These are phyloP conservation scores for Acipenser oxyrinchus DNA, from an alignment of 2,797 vertebrate species.

Conservation along the genomic window DNA sequence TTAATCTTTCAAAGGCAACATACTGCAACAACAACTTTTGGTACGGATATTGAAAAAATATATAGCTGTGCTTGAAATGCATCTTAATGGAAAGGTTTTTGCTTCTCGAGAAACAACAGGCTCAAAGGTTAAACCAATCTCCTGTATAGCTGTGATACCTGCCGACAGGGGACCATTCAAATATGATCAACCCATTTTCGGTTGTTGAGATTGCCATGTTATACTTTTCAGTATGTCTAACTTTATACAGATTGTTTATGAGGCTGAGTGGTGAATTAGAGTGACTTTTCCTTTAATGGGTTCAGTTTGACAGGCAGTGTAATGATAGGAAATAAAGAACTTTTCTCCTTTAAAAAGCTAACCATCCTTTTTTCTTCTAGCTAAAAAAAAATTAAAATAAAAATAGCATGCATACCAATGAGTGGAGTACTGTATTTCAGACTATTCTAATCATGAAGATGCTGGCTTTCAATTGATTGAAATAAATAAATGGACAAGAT, in stretches of 20 bases:
- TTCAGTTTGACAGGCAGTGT: background rate
- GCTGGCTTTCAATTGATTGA: no score
- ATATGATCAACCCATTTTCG: background rate
- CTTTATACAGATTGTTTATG: no score
- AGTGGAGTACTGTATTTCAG: no score
- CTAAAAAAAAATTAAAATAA: no score
- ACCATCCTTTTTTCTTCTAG: no score
- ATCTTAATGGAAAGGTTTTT: constrained; percentile 31
- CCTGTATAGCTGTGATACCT: background rate
- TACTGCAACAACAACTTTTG: constrained; percentile 30
- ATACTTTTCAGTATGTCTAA: background rate
- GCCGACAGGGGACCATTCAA: background rate
- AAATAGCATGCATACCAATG: no score
- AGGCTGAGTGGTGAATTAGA: no score
- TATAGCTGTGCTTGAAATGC: constrained; percentile 21
- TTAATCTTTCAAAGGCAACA: constrained; percentile 30
- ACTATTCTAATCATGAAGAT: no score
- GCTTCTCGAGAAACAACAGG: constrained; percentile 21
- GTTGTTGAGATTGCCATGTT: background rate
- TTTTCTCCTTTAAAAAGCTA: no score
- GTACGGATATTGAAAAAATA: constrained; percentile 27
- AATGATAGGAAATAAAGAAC: no score
- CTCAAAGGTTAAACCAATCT: constrained; percentile 8
- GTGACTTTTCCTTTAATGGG: no score
- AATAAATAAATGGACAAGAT: no score